Percentiles rank a stretch among this genome's conserved stretches.
These are phyloP conservation scores for Homarus gammarus DNA, from an alignment of 2,888 invertebrate species.

Conservation along the genomic window DNA sequence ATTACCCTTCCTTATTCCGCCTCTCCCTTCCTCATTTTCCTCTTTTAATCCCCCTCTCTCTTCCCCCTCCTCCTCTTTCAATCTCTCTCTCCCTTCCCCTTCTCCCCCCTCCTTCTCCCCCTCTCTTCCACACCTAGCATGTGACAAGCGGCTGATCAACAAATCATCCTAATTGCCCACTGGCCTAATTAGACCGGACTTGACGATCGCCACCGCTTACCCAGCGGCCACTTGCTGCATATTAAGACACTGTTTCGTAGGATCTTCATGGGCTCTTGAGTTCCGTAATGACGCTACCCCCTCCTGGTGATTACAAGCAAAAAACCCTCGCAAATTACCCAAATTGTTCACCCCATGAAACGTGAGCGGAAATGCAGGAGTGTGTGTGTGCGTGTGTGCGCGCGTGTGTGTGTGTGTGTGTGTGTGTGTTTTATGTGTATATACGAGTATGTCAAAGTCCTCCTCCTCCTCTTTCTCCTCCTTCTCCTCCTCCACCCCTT, in stretches of 20 bases:
- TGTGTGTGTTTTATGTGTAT: no score
- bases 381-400: no score
- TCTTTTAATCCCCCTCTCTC: background rate
- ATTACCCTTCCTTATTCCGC: background rate
- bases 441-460: no score
- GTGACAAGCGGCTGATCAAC: constrained; percentile 4
- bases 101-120: no score
- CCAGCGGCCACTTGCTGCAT: constrained; percentile 18
- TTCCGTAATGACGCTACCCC: constrained; percentile 26
- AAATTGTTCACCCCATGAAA: no score
- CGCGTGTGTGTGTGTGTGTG: no score
- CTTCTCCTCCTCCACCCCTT: no score
- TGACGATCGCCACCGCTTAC: constrained; percentile 29
- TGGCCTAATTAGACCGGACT: constrained; percentile 30
- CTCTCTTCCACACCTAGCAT: background rate
- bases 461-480: no score
- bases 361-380: no score
- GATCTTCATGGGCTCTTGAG: constrained; percentile 25
- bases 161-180: constrained; percentile 33
- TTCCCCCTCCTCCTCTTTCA: background rate
- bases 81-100: no score
- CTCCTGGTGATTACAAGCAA: constrained; percentile 18
- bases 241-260: constrained; percentile 13
- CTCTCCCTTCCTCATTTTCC: background rate
- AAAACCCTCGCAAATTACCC: constrained; percentile 44